Evolutionary conservation across 2,888 invertebrate species (phyloP).

Genomic region (Tetheella fluctuosa): DNA sequence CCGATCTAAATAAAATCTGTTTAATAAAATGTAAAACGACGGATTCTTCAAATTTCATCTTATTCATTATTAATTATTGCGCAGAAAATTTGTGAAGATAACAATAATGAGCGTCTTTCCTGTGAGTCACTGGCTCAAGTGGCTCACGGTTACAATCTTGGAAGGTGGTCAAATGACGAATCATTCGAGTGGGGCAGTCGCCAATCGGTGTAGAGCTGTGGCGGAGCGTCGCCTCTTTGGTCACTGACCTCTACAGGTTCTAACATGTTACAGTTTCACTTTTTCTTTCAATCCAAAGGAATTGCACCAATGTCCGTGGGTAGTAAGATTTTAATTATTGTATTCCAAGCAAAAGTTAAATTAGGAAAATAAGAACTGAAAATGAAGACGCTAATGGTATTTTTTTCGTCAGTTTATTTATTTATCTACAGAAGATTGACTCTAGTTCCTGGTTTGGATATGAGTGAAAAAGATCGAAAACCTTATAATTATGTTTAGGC

Average conservation of each 20-base stretch:
- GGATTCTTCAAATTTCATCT: too few species aligned
- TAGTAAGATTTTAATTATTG: constrained; percentile 7
- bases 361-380: neutral
- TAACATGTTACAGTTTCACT: constrained; percentile 80
- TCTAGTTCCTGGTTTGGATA: too few species aligned
- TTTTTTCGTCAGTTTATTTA: neutral
- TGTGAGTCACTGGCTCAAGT: constrained; percentile 49
- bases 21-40: too few species aligned
- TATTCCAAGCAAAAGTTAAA: constrained; percentile 8
- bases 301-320: neutral
- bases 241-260: constrained; percentile 81
- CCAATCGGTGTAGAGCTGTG: constrained; percentile 54
- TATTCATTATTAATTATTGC: too few species aligned
- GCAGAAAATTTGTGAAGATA: neutral
- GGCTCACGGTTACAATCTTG: constrained; percentile 41
- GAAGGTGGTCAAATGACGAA: constrained; percentile 68
- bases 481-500: neutral
- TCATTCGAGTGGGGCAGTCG: constrained; percentile 67
- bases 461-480: too few species aligned
- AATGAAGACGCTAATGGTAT: neutral
- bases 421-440: neutral
- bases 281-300: constrained; percentile 58
- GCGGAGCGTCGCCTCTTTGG: constrained; percentile 51
- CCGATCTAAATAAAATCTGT: neutral
- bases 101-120: constrained; percentile 30